phyloP scores from a whole-genome alignment of 2,797 vertebrate genomes.

The Urosaurus nigricauda region DNA sequence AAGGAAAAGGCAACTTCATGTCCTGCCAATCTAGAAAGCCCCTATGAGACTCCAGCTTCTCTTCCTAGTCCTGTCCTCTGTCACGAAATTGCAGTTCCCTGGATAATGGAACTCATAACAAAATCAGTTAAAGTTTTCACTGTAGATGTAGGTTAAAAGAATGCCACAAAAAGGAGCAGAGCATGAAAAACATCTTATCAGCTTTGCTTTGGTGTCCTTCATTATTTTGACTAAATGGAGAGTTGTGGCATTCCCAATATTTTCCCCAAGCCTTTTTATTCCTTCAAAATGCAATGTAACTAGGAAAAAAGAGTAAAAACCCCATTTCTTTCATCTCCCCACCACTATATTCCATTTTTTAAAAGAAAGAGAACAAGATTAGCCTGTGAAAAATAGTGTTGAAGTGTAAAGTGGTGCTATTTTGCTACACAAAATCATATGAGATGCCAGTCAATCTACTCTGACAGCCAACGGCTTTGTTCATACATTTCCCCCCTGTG shows the following conservation, averaged over 20 bases:
- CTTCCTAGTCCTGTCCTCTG: not conserved
- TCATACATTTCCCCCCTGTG: constrained; percentile 1
- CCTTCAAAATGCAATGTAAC: constrained; percentile 4
- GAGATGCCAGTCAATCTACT: not conserved
- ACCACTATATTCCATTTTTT: not conserved
- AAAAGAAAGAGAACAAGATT: not conserved
- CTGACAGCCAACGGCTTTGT: not conserved
- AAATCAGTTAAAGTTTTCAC: not conserved
- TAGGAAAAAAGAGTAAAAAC: not conserved
- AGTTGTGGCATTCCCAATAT: not conserved
- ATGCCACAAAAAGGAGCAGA: not conserved
- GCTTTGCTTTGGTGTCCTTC: not conserved
- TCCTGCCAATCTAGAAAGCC: too few relatives aligned
- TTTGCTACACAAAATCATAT: constrained; percentile 20
- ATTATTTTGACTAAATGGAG: not conserved
- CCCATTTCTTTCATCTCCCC: not conserved
- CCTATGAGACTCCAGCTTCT: not conserved
- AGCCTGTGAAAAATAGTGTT: not conserved
- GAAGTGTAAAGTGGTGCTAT: not conserved
- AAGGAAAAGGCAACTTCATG: too few relatives aligned
- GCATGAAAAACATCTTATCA: not conserved
- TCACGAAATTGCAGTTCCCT: not conserved
- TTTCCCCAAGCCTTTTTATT: not conserved
- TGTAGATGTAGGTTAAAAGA: not conserved
- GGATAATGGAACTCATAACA: not conserved